These are phyloP conservation scores for Pangasianodon gigas DNA, from an alignment of 2,113 vertebrate species.

Conservation along the genomic window DNA sequence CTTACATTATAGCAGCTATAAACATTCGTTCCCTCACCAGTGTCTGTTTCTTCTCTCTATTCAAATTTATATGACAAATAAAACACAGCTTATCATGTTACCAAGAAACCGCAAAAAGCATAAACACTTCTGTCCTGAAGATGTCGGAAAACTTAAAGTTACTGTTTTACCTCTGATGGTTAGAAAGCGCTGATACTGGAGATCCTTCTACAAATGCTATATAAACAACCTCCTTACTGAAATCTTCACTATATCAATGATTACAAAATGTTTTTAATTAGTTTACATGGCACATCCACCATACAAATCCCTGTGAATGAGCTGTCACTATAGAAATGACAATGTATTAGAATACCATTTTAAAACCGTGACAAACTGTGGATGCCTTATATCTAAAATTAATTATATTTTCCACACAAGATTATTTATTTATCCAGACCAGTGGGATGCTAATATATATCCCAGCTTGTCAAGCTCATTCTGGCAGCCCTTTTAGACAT, in stretches of 20 bases:
- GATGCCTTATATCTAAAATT: neutral
- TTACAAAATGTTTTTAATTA: neutral
- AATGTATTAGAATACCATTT: neutral
- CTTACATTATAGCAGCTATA: too few species aligned
- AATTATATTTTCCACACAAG: too few species aligned
- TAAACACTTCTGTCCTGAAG: too few species aligned
- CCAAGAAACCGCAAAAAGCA: too few species aligned
- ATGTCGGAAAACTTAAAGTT: neutral
- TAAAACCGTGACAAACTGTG: neutral
- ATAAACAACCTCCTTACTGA: neutral
- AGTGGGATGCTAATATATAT: neutral
- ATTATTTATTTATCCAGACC: neutral
- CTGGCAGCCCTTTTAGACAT: neutral
- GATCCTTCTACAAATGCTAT: neutral
- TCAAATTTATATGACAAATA: too few species aligned
- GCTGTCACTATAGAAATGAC: neutral
- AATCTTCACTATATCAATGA: neutral
- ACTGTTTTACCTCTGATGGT: neutral
- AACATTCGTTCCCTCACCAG: too few species aligned
- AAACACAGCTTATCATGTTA: too few species aligned
- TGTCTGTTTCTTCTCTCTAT: too few species aligned
- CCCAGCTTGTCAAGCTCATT: neutral
- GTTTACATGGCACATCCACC: too few species aligned
- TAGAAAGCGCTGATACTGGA: neutral
- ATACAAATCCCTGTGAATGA: neutral